Evolutionary conservation across 2,888 invertebrate species (phyloP), one percentile per base, ranked within the genome.

Genomic region (Drosophila buzzatii): DNA sequence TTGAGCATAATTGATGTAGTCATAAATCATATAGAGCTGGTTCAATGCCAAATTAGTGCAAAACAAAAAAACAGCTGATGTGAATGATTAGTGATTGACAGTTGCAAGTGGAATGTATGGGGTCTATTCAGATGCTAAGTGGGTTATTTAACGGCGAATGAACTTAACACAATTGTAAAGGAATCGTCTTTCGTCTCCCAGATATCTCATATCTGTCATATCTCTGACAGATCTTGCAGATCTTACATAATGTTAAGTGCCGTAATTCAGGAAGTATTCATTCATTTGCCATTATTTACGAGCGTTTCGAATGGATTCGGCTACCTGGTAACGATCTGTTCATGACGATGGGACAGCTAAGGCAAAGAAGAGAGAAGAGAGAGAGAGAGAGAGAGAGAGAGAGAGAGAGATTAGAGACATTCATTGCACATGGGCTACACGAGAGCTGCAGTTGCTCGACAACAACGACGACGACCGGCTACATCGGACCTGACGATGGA

Each of bases 211-310:
- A 60, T 56, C 71, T 77, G 69, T 68, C 69, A 69, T 59, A 65
- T 59, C 47, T 74, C 55, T 42, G 55, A 41, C 61, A 75, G 44
- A 61, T 62, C 49, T 45, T 33, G 23, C 45, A 27, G 37, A 59
- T 53, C 58, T 78, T 78, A 79, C 52, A 68, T 78, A 78, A 78
- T 45, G 47, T 52, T 51, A 0, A 44, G 53, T 81, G 73, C 60
- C 77, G 88, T 78, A 79, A 86, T 86, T 81, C 85, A 86, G 86
- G 86, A 86, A 86, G 89, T 76, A 78, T 82, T 82, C 90, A 85
- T 85, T 87, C 85, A 90, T 82, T 82, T 89, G 70, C 49, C 52
- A 49, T 31, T 76, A 73, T 69, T 79, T 67, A 55, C 65, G 65
- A 58, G 45, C 45, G 44, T n/a, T 33, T 33, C 31, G 18, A 51